phyloP scores from a whole-genome alignment of 2,113 vertebrate genomes.

The Notiomystis cincta region DNA sequence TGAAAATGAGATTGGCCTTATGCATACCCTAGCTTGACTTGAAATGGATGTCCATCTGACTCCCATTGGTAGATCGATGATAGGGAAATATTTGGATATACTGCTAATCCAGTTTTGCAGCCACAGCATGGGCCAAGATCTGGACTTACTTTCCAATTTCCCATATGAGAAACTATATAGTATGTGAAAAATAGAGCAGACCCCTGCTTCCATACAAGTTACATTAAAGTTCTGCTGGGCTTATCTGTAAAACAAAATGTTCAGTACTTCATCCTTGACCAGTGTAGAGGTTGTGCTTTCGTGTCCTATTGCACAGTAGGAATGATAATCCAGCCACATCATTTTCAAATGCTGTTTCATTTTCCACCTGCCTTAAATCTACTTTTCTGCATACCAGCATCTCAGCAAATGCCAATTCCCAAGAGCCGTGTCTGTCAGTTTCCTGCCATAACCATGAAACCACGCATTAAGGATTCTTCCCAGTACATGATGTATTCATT shows the following conservation, averaged over 20 bases:
- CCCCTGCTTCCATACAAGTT: not conserved
- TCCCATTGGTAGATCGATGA: not conserved
- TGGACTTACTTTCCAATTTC: not conserved
- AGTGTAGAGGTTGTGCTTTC: not conserved
- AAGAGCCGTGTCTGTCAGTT: not conserved
- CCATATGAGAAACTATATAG: not conserved
- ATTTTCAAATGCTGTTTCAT: not conserved
- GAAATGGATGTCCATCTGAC: not conserved
- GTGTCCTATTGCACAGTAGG: not conserved
- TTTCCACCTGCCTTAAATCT: conserved; percentile 34
- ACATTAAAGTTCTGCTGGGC: not conserved
- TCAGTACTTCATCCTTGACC: not conserved
- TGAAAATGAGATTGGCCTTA: not conserved
- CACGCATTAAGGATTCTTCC: not conserved
- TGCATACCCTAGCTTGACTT: not conserved
- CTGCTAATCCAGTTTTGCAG: not conserved
- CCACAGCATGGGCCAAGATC: not conserved
- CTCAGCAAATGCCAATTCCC: not conserved
- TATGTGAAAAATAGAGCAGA: not conserved
- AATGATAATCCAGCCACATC: not conserved
- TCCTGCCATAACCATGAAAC: conserved; percentile 25
- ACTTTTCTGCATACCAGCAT: not conserved
- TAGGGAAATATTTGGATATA: not conserved
- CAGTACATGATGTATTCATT: not conserved
- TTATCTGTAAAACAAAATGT: not conserved